Conservation (phyloP, 2,888 invertebrate species). For the Netelia virgata region DNA sequence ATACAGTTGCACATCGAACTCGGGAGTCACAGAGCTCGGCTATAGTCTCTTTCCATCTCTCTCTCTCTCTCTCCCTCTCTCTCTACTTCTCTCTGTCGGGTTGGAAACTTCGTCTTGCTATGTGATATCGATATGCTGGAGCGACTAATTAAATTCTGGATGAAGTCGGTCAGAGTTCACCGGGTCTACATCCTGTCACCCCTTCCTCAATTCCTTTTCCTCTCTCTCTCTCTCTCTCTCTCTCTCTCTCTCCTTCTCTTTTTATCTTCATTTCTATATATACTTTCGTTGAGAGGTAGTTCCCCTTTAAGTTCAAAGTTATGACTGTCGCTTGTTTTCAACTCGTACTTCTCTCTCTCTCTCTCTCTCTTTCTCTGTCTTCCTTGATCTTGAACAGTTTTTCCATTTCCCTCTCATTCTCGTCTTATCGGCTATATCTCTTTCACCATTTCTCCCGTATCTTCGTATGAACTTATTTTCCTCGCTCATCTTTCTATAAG, state of each 20-base stretch:
- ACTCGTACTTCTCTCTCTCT: neutral
- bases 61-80: conserved; percentile 1
- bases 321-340: conserved; percentile 32
- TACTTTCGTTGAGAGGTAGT: conserved; percentile 11
- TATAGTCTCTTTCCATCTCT: conserved; percentile 20
- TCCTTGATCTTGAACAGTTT: neutral
- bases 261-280: neutral
- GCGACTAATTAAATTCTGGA: conserved; percentile 70
- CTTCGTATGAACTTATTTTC: conserved; percentile 48
- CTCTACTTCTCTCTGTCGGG: neutral
- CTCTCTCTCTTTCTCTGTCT: neutral
- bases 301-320: conserved; percentile 62
- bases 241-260: conserved; percentile 12
- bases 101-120: conserved; percentile 62
- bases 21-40: conserved; percentile 36
- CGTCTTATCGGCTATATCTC: conserved; percentile 16
- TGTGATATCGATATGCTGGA: conserved; percentile 67
- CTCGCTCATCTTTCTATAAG: conserved; percentile 31
- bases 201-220: conserved; percentile 23
- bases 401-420: neutral
- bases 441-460: conserved; percentile 29
- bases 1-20: conserved; percentile 60
- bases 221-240: conserved; percentile 7
- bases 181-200: conserved; percentile 58
- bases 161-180: conserved; percentile 71